Conservation (phyloP, 2,113 vertebrate genomes). For the Onychostruthus taczanowskii region DNA sequence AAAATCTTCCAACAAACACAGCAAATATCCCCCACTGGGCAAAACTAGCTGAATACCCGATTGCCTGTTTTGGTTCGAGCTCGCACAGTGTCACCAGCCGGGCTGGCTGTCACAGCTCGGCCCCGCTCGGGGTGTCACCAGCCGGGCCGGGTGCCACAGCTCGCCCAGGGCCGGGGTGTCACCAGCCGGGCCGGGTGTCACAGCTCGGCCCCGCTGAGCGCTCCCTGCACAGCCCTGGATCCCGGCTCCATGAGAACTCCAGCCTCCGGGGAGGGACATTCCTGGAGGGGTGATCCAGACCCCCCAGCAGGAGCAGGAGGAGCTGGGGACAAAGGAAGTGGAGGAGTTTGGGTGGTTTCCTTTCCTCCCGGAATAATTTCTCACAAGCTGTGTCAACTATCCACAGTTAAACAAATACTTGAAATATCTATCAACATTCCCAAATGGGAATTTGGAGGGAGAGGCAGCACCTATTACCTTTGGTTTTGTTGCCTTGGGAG, state of each 20-base stretch:
- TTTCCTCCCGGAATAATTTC: constrained; percentile 36
- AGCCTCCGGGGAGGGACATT: not conserved
- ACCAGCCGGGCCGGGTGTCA: no score
- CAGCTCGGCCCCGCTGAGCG: no score
- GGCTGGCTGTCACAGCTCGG: no score
- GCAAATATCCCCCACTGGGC: not conserved
- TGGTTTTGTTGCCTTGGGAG: constrained; percentile 31
- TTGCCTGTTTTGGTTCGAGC: not conserved
- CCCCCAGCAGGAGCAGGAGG: not conserved
- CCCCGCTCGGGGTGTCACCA: no score
- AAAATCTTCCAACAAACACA: not conserved
- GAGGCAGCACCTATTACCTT: not conserved
- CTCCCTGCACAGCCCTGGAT: accelerated
- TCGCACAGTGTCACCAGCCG: no score
- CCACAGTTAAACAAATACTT: constrained; percentile 58
- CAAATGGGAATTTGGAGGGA: not conserved
- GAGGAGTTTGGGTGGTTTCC: not conserved
- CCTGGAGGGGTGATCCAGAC: not conserved
- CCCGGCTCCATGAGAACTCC: accelerated
- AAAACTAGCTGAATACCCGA: not conserved
- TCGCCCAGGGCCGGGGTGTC: no score
- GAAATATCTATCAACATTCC: constrained; percentile 52
- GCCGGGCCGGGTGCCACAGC: not conserved
- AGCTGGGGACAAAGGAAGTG: not conserved
- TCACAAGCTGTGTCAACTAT: constrained; percentile 74